Percentiles rank a stretch among this genome's conserved stretches.
Evolutionary conservation across 2,888 invertebrate genomes (phyloP).

Genomic region (Ophion ellenae): DNA sequence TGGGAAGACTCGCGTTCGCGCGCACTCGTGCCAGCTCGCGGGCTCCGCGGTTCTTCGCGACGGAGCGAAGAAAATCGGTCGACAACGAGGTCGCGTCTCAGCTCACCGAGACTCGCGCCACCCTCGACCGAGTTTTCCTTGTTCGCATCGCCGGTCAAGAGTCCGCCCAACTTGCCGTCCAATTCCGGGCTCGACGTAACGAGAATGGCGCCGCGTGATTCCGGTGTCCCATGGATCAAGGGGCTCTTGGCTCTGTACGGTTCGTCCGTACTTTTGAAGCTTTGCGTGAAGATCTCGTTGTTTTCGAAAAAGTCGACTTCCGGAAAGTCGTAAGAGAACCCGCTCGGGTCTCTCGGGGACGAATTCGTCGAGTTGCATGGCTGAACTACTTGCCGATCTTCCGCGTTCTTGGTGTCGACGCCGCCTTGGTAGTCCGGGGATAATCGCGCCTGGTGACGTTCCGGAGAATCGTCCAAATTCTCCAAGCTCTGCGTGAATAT

Average conservation of each 20-base stretch:
- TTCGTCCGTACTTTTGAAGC: slow-evolving; percentile 9
- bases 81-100: neutral
- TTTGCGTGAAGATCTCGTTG: slow-evolving; percentile 45
- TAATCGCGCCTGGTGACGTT: too few relatives aligned
- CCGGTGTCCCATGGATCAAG: neutral
- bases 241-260: slow-evolving; percentile 12
- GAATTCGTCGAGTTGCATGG: neutral
- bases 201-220: slow-evolving; percentile 66
- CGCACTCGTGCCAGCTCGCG: slow-evolving; percentile 35
- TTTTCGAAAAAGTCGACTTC: slow-evolving; percentile 20
- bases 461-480: neutral
- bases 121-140: slow-evolving; percentile 40
- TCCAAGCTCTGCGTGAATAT: slow-evolving; percentile 29
- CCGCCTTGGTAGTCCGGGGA: neutral
- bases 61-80: slow-evolving; percentile 26
- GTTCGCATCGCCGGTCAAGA: slow-evolving; percentile 5
- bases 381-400: neutral
- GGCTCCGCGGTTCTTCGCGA: neutral
- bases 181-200: slow-evolving; percentile 68
- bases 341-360: slow-evolving; percentile 1
- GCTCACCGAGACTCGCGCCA: neutral
- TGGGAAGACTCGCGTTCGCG: slow-evolving; percentile 3
- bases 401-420: neutral
- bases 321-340: neutral
- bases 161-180: neutral